Conservation (phyloP, 2,113 vertebrate genomes). For the Cyanoramphus novaezelandiae region DNA sequence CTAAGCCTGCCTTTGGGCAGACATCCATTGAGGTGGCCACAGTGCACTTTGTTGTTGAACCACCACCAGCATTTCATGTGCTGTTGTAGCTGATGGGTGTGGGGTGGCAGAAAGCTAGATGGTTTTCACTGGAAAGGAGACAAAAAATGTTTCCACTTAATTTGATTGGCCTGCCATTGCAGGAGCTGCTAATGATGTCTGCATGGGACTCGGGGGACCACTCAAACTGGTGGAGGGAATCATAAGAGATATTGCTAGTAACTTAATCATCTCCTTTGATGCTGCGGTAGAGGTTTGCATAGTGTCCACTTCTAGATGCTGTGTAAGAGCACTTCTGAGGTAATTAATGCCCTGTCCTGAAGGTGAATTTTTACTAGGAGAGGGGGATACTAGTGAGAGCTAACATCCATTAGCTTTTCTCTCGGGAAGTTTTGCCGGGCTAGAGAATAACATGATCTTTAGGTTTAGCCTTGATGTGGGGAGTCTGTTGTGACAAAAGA, state of each 20-base stretch:
- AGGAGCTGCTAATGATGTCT: slow-evolving; percentile 64
- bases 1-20: neutral
- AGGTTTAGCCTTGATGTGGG: neutral
- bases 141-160: slow-evolving; percentile 63
- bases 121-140: slow-evolving; percentile 44
- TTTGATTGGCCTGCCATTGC: slow-evolving; percentile 62
- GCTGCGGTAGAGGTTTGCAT: neutral
- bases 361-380: neutral
- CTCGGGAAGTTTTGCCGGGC: neutral
- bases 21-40: neutral
- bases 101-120: neutral
- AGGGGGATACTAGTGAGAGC: neutral
- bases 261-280: slow-evolving; percentile 56
- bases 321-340: neutral
- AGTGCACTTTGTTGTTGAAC: neutral
- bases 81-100: neutral
- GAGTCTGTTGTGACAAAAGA: neutral
- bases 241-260: slow-evolving; percentile 45
- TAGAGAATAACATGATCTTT: neutral
- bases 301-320: neutral
- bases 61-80: neutral
- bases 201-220: slow-evolving; percentile 44
- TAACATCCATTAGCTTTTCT: slow-evolving; percentile 38
- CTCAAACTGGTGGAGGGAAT: slow-evolving; percentile 53
- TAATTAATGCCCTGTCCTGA: slow-evolving; percentile 28